These are phyloP conservation scores for Scophthalmus maximus DNA, from an alignment of 2,113 vertebrate genomes.

Conservation along the genomic window DNA sequence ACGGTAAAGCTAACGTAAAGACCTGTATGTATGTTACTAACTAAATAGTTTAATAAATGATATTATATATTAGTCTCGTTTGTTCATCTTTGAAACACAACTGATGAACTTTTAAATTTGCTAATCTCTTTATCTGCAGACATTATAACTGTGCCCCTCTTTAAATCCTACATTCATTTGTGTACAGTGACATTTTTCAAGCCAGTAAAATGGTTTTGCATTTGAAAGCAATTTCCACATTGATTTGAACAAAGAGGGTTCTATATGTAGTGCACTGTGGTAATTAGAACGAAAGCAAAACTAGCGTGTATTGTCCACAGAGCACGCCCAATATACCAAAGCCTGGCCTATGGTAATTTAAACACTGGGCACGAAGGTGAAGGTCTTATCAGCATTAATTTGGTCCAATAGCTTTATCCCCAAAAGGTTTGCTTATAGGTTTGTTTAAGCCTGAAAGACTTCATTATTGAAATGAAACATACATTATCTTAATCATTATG, in stretches of 20 bases:
- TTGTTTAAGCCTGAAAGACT: conserved; percentile 23
- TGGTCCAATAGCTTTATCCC: conserved; percentile 19
- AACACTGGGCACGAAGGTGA: conserved; percentile 12
- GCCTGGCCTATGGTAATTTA: conserved; percentile 25
- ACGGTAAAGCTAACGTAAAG: too few species aligned
- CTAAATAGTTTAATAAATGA: too few species aligned
- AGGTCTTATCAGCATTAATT: conserved; percentile 40
- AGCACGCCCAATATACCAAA: neutral
- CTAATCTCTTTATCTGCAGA: conserved; percentile 9
- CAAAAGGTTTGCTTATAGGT: conserved; percentile 9
- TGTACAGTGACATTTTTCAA: conserved; percentile 39
- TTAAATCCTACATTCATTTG: too few species aligned
- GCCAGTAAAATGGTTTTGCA: conserved; percentile 28
- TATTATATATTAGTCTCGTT: neutral
- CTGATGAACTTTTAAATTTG: neutral
- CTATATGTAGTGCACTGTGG: conserved; percentile 34
- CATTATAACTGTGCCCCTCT: too few species aligned
- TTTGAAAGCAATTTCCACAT: conserved; percentile 30
- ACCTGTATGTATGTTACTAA: neutral
- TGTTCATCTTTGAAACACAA: neutral
- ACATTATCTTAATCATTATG: conserved; percentile 18
- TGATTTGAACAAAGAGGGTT: conserved; percentile 1
- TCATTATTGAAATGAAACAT: conserved; percentile 32
- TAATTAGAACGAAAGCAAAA: conserved; percentile 9
- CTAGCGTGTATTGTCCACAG: conserved; percentile 3